phyloP scores from a whole-genome alignment of 2,888 invertebrate species.

The Ophioninae sp. region DNA sequence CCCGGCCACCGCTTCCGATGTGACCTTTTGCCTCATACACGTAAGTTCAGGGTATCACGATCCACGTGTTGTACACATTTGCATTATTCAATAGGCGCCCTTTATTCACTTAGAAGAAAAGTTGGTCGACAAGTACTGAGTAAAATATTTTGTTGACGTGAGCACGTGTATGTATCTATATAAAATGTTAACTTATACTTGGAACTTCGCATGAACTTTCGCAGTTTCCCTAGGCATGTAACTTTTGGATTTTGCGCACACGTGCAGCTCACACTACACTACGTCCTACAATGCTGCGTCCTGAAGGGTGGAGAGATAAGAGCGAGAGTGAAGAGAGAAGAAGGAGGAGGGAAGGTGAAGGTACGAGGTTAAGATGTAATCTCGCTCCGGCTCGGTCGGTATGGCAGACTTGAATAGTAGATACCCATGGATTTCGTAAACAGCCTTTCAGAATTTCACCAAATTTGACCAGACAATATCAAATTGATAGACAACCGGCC shows the following conservation, averaged over 20 bases:
- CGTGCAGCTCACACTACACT: background rate
- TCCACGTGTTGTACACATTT: background rate
- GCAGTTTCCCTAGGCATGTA: background rate
- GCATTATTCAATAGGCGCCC: conserved; percentile 11
- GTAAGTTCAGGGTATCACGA: background rate
- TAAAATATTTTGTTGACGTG: background rate
- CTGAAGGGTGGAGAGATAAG: too few species aligned
- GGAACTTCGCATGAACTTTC: background rate
- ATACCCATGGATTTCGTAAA: too few species aligned
- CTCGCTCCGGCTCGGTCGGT: too few species aligned
- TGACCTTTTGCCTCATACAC: background rate
- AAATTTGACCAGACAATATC: too few species aligned
- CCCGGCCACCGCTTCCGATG: background rate
- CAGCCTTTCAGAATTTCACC: too few species aligned
- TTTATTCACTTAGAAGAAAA: conserved; percentile 21
- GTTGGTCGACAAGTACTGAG: conserved; percentile 14
- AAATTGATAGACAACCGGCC: too few species aligned
- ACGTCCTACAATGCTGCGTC: too few species aligned
- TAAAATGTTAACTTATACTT: background rate
- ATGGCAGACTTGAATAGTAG: too few species aligned
- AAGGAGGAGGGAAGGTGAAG: too few species aligned
- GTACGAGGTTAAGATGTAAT: too few species aligned
- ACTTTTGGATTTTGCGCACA: conserved; percentile 35
- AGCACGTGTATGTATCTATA: background rate
- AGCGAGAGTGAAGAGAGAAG: too few species aligned